Base-by-base conservation (phyloP, 2,797 vertebrate genomes). In the Tamandua tetradactyla region DNA sequence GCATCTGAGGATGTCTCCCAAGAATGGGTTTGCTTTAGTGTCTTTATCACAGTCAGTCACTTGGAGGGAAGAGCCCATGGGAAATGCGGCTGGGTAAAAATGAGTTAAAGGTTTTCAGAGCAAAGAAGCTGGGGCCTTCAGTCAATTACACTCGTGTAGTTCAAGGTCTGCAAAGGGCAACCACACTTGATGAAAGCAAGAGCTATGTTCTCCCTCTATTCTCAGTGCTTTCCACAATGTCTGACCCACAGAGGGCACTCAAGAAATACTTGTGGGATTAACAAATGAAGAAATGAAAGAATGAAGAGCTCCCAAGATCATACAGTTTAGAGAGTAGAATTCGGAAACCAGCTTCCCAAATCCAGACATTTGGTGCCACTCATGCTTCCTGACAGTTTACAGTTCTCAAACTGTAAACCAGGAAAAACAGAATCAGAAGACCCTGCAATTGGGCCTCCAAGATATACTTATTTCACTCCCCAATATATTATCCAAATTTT, bases 351-450 rank as follows among this genome's bases (percentile, higher is more conserved):
- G 22, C 11, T 72, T 82, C 84, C 75, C 71, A 57, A 37, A 89
- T 84, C 35, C 35, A 81, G 12, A n/a, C 40, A 83, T 10, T 25
- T 64, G 47, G 37, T 49, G 32, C 17, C 78, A 75, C 32, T 37
- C 64, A 69, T 87, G 18, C 15, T 78, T 92, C 84, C 84, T 47
- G n/a, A 42, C 78, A 59, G 47, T 42, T 89, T 92, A 78, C 79
- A 55, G 40, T 82, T 74, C 62, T 92, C 61, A 88, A 42, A 69
- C 17, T 47, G 17, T 40, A 61, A 94, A 62, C 7, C 17, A 75
- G 44, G 55, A 85, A 82, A 57, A 57, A 40, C 22, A 66, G 75
- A 91, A 82, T 81, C 74, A 93, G 61, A n/a, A n/a, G n/a, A n/a
- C n/a, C 6, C 15, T n/a, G 83, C 87, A 42, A 85, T 7, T 61